These are phyloP conservation scores for Heliconius erato DNA, from an alignment of 2,888 invertebrate species.

Conservation along the genomic window DNA sequence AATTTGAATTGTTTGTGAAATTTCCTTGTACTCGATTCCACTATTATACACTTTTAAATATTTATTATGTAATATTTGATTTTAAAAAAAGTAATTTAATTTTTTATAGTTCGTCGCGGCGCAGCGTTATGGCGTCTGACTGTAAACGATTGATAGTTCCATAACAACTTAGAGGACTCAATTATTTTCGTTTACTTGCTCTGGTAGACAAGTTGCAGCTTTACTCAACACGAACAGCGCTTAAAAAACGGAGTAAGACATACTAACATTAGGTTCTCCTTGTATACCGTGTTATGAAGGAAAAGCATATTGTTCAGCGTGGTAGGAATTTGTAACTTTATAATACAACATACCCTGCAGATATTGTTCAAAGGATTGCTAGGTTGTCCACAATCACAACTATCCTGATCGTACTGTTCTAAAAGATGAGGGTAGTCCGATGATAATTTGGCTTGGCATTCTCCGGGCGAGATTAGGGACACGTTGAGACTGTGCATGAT, in stretches of 20 bases:
- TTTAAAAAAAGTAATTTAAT: neutral
- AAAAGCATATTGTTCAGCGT: neutral
- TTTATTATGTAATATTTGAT: conserved; percentile 4
- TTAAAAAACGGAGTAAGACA: neutral
- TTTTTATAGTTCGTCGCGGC: neutral
- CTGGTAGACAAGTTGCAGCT: too few species aligned
- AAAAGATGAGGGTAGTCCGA: conserved; percentile 85
- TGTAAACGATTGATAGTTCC: neutral
- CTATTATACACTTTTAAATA: neutral
- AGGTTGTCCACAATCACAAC: conserved; percentile 89
- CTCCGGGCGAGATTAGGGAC: conserved; percentile 86
- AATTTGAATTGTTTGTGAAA: conserved; percentile 2
- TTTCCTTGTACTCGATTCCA: conserved; percentile 1
- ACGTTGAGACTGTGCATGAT: conserved; percentile 91
- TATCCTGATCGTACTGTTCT: conserved; percentile 86
- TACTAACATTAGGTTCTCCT: neutral
- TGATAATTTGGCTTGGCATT: conserved; percentile 86
- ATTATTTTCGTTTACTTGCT: too few species aligned
- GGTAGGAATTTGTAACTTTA: neutral
- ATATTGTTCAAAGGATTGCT: conserved; percentile 88
- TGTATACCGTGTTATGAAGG: neutral
- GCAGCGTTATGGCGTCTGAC: neutral
- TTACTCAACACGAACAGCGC: neutral
- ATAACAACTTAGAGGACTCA: neutral
- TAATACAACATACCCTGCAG: conserved; percentile 87